Evolutionary conservation across 2,797 vertebrate genomes (phyloP), one percentile per base, ranked within the genome.

Genomic region (Periparus ater): DNA sequence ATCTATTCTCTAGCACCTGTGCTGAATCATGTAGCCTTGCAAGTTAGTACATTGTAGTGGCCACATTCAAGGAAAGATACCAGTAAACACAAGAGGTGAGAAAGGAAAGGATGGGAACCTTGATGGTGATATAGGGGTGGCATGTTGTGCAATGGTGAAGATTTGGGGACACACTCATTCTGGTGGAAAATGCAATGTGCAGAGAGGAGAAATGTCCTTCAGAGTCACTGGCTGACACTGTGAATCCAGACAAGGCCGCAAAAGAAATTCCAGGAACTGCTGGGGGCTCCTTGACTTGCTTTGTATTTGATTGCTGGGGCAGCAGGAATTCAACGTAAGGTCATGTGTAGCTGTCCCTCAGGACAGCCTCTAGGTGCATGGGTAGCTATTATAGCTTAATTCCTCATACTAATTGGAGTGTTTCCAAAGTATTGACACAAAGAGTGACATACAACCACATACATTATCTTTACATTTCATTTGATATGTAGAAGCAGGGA

Each of bases 201-300:
- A 80, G 44, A 92, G 62, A 86, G 47, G 13, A 91, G 73, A 81
- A 94, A 58, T 6, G 26, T 93, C 62, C 76, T 83, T 68, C 5
- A 1, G 68, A 88, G 45, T 80, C 81, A 77, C 62, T 67, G 66
- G 57, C 79, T 95, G 78, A 82, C 87, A 57, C 72, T 68, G 57
- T 40, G 57, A 91, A 67, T 62, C 47, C 79, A 58, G 79, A 84
- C 57, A 89, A 73, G 75, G 75, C 67, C 84, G 79, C 8, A 1
- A 94, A 94, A 68, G 50, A 86, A 94, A 95, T 92, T 95, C 55
- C 93, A 94, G 54, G 32, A 93, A 90, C 79, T 62, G 42, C 3
- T 2, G 3, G 50, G 47, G 48, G 32, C 73, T 93, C 76, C 48
- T 88, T 81, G 77, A 36, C 89, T 92, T 78, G 88, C 76, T 95